Evolutionary conservation across 2,113 vertebrate genomes (phyloP).

Genomic region (Chaetura pelagica): DNA sequence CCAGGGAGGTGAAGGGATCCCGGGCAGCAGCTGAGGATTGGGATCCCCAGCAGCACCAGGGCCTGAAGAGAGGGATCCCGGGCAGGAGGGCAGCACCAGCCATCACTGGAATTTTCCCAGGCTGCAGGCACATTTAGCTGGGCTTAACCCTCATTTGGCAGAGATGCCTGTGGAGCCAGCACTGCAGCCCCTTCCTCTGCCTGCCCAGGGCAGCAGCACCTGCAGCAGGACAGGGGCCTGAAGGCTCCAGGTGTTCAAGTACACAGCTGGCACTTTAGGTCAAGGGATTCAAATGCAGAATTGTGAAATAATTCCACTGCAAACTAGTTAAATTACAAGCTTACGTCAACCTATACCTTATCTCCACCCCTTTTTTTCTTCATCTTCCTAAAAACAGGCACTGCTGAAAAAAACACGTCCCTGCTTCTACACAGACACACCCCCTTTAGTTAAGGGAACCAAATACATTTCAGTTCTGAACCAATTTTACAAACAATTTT

Average conservation of each 20-base stretch:
- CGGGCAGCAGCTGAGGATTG: fast-evolving
- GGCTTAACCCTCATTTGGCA: background rate
- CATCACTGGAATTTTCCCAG: background rate
- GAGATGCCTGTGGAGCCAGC: fast-evolving
- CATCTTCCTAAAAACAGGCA: background rate
- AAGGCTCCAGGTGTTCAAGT: background rate
- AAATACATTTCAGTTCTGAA: background rate
- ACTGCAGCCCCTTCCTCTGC: background rate
- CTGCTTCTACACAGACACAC: background rate
- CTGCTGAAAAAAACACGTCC: background rate
- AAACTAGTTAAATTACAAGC: background rate
- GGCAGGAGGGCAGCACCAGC: background rate
- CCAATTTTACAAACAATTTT: background rate
- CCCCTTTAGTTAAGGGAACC: background rate
- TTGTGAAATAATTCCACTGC: background rate
- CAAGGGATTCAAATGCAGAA: background rate
- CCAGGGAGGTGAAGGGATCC: background rate
- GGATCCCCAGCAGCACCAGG: background rate
- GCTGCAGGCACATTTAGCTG: fast-evolving
- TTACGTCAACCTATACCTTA: background rate
- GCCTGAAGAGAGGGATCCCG: no score
- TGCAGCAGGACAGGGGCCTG: background rate
- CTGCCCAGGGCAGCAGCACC: background rate
- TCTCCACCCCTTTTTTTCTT: background rate
- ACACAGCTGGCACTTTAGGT: fast-evolving